Evolutionary conservation across 2,888 invertebrate species (phyloP).

Genomic region (Tipula vernalis): DNA sequence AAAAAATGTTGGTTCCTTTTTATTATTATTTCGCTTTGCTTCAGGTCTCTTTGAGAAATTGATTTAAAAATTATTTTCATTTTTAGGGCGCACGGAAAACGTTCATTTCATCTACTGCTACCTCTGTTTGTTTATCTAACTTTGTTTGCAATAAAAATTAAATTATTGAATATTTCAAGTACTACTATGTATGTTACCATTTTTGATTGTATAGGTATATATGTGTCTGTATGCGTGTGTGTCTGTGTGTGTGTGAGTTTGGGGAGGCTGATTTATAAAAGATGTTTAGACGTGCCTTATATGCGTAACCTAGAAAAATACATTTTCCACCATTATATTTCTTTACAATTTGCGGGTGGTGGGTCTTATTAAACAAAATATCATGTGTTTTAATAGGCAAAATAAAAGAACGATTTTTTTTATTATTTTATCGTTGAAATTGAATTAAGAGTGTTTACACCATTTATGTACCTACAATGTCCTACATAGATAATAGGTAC

Average conservation of each 20-base stretch:
- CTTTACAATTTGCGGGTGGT: neutral
- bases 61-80: neutral
- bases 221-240: neutral
- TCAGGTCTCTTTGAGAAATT: neutral
- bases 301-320: neutral
- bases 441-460: neutral
- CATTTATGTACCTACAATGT: neutral
- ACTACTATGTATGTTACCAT: neutral
- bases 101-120: neutral
- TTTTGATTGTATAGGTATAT: neutral
- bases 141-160: neutral
- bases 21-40: neutral
- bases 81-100: neutral
- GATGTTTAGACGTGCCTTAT: neutral
- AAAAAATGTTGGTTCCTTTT: neutral
- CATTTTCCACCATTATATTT: neutral
- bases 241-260: neutral
- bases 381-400: neutral
- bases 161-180: neutral
- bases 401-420: neutral
- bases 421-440: neutral
- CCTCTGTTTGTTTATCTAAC: neutral
- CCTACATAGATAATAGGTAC: too few relatives aligned
- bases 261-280: neutral
- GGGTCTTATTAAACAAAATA: neutral